phyloP scores from a whole-genome alignment of 2,797 vertebrate genomes.

The Pampus argenteus region DNA sequence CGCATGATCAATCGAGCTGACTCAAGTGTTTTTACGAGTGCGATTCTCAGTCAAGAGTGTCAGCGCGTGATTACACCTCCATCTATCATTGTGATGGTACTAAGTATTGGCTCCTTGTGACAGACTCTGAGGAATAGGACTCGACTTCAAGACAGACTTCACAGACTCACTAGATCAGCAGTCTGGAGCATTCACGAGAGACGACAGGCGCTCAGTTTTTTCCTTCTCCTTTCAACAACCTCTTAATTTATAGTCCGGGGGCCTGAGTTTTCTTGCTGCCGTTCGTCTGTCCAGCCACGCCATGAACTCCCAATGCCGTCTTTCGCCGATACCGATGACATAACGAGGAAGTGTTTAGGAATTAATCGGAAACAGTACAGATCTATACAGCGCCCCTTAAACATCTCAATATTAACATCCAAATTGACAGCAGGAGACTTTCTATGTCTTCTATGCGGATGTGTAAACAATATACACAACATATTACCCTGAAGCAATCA shows the following conservation, averaged over 20 bases:
- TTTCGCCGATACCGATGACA: slow-evolving; percentile 10
- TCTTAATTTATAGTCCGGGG: slow-evolving; percentile 63
- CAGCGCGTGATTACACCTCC: slow-evolving; percentile 85
- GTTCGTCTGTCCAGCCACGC: slow-evolving; percentile 21
- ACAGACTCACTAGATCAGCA: slow-evolving; percentile 84
- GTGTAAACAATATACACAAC: slow-evolving; percentile 15
- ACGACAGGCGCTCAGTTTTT: slow-evolving; percentile 63
- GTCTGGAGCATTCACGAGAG: slow-evolving; percentile 71
- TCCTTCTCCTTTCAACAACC: slow-evolving; percentile 58
- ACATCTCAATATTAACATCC: slow-evolving; percentile 15
- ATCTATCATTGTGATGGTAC: slow-evolving; percentile 86
- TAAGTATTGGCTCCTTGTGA: slow-evolving; percentile 84
- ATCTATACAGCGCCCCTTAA: slow-evolving; percentile 16
- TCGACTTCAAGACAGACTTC: slow-evolving; percentile 79
- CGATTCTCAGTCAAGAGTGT: slow-evolving; percentile 78
- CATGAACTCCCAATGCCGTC: slow-evolving; percentile 32
- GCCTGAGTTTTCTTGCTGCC: slow-evolving; percentile 32
- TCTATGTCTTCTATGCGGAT: slow-evolving; percentile 4
- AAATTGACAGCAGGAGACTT: background rate
- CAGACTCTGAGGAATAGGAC: slow-evolving; percentile 85
- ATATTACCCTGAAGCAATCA: slow-evolving; percentile 18
- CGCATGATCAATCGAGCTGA: slow-evolving; percentile 85
- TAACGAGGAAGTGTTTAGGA: slow-evolving; percentile 13
- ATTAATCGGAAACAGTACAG: slow-evolving; percentile 24
- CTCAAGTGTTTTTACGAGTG: slow-evolving; percentile 81